A percentile compares a stretch with the other conserved stretches of the same genome.
These are phyloP conservation scores for Ciconia boyciana DNA, from an alignment of 2,113 vertebrate species.

Conservation along the genomic window DNA sequence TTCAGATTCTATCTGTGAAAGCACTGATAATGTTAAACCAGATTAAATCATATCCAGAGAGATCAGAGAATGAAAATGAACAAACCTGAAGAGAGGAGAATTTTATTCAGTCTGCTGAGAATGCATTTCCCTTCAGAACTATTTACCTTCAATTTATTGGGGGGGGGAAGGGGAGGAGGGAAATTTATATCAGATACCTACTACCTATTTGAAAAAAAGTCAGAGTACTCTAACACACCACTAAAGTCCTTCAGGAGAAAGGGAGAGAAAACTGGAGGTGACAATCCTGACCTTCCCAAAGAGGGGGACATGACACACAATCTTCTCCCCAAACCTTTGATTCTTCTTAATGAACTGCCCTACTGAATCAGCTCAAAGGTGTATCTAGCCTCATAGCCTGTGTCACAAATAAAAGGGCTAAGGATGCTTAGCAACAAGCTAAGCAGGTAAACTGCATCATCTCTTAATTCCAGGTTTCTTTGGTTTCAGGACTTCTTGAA, in stretches of 20 bases:
- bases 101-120: not conserved
- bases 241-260: not conserved
- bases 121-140: not conserved
- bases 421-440: not conserved
- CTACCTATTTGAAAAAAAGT: not conserved
- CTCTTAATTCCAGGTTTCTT: not conserved
- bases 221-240: not conserved
- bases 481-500: not conserved
- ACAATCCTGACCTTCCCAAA: not conserved
- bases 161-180: fast-evolving
- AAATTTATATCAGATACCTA: not conserved
- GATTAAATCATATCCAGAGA: not conserved
- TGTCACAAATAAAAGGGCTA: not conserved
- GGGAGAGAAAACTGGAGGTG: not conserved
- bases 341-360: not conserved
- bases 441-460: not conserved
- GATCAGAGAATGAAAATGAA: slow-evolving; percentile 3
- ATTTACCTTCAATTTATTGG: not conserved
- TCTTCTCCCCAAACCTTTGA: not conserved
- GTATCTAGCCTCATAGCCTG: not conserved
- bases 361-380: not conserved
- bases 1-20: not conserved
- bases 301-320: not conserved
- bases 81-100: not conserved
- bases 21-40: not conserved